These are phyloP conservation scores for Ernsta delagoae DNA, from an alignment of 2,888 invertebrate genomes.

Conservation along the genomic window DNA sequence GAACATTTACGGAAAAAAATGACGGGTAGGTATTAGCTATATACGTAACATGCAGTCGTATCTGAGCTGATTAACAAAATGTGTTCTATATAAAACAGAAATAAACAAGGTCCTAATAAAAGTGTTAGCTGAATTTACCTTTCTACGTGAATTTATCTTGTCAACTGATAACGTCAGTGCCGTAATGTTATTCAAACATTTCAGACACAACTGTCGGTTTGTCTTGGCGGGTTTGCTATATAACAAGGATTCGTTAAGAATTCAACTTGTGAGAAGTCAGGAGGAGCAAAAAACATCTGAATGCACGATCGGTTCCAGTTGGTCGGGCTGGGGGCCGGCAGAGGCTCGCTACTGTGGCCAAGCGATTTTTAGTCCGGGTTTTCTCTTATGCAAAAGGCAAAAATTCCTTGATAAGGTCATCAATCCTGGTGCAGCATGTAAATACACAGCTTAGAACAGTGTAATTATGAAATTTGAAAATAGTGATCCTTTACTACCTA, in stretches of 20 bases:
- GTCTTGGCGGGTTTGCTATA: constrained; percentile 39
- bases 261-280: constrained; percentile 49
- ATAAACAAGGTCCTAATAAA: background rate
- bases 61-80: too few relatives aligned
- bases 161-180: constrained; percentile 14
- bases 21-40: too few relatives aligned
- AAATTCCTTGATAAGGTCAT: background rate
- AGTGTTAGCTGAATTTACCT: background rate
- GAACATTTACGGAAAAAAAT: too few relatives aligned
- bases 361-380: background rate
- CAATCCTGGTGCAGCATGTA: too few relatives aligned
- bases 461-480: too few relatives aligned
- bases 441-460: too few relatives aligned
- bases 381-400: background rate
- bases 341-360: constrained; percentile 41
- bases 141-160: constrained; percentile 17
- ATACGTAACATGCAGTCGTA: too few relatives aligned
- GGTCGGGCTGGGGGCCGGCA: constrained; percentile 48
- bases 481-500: too few relatives aligned
- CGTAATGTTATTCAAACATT: constrained; percentile 34
- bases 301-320: constrained; percentile 66
- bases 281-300: constrained; percentile 69
- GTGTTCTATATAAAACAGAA: too few relatives aligned
- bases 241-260: constrained; percentile 55
- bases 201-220: constrained; percentile 34